Percentiles rank a stretch among this genome's conserved stretches.
Evolutionary conservation across 2,888 invertebrate species (phyloP).

Genomic region (Caradrina kadenii): DNA sequence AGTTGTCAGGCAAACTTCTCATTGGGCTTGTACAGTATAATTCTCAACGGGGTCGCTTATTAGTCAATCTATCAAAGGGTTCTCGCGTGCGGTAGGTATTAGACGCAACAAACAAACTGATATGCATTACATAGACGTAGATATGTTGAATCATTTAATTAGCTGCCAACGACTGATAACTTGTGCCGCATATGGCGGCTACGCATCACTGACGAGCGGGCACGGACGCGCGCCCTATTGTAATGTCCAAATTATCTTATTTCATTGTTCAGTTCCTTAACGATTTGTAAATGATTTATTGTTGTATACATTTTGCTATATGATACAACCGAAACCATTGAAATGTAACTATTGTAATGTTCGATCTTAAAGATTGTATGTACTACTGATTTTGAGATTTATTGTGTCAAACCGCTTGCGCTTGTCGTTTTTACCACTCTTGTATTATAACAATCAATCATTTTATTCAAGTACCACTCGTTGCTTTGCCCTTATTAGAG

Average conservation of each 20-base stretch:
- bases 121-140: constrained; percentile 49
- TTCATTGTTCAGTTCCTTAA: constrained; percentile 63
- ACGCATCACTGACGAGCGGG: constrained; percentile 56
- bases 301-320: constrained; percentile 21
- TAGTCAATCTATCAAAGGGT: constrained; percentile 77
- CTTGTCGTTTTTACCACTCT: constrained; percentile 47
- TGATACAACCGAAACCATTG: constrained; percentile 16
- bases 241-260: constrained; percentile 61
- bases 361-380: not conserved
- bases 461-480: constrained; percentile 67
- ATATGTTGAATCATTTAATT: constrained; percentile 71
- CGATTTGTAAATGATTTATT: constrained; percentile 60
- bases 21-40: constrained; percentile 59
- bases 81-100: constrained; percentile 67
- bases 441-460: constrained; percentile 70
- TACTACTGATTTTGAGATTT: constrained; percentile 12
- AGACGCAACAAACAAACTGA: constrained; percentile 62
- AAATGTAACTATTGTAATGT: constrained; percentile 19
- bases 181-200: constrained; percentile 55
- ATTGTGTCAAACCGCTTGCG: constrained; percentile 50
- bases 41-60: constrained; percentile 72
- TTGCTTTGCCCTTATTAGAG: constrained; percentile 65
- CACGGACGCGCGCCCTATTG: constrained; percentile 58
- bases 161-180: constrained; percentile 70
- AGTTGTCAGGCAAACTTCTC: constrained; percentile 67